Base-by-base conservation (phyloP, 2,888 invertebrate species). In the Luperina nickerlii region DNA sequence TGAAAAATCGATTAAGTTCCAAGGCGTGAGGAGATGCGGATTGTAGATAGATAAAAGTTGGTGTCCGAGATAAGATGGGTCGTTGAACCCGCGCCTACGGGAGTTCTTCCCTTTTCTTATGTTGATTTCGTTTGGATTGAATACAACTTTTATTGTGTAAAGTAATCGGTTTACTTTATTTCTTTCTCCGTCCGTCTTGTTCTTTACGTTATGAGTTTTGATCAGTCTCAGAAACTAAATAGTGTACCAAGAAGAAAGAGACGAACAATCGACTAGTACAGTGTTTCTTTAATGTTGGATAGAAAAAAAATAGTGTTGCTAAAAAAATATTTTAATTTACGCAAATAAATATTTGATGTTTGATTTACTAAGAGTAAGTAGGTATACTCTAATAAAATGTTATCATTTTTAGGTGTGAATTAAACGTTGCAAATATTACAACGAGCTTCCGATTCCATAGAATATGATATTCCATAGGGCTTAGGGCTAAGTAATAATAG, bases 11-110 rank as follows among this genome's bases (percentile, higher is more conserved):
- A 94, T 94, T 92, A 92, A 90, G 91, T 90, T 89, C 87, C 85
- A 76, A 86, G 78, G 88, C 90, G 92, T 91, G 91, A 91, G 85
- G 90, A 94, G 93, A 94, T 94, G 93, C 91, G 94, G 94, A 94
- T 94, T 91, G 94, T 91, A 91, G 94, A 93, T 93, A 94, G 94
- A 94, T 94, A 94, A 94, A 94, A 93, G 91, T 93, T 91, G 89
- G 91, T 92, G 94, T 93, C 92, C 93, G 92, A 94, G 96, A 96
- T 96, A 96, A 95, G 93, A 86, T 86, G 92, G 95, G 92, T 93
- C 94, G 89, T 93, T 95, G 96, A 95, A 94, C 96, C 85, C 84
- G 73, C 82, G 86, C 89, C 90, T 91, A 77, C 89, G 87, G 91
- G 89, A 90, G 85, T 91, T 90, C 87, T 90, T 87, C 90, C 91